Evolutionary conservation across 2,113 vertebrate species (phyloP).

Genomic region (Macaca mulatta): DNA sequence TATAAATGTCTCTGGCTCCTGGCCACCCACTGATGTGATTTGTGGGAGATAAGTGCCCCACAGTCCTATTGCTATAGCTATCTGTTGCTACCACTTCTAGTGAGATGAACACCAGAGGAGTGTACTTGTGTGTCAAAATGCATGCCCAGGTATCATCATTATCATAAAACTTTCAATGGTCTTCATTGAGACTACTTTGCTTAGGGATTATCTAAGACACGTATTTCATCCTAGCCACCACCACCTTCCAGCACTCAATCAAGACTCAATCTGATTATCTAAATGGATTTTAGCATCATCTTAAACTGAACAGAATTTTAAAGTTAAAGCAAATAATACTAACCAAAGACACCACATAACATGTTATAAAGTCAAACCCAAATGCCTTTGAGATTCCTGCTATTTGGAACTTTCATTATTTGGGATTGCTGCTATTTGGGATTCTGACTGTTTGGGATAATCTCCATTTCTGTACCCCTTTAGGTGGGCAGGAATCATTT

Average conservation of each 20-base stretch:
- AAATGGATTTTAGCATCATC: conserved; percentile 5
- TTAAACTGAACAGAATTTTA: conserved; percentile 38
- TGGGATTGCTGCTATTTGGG: not conserved
- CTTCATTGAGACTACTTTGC: not conserved
- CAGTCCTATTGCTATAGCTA: not conserved
- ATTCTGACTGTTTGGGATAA: not conserved
- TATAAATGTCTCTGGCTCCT: not conserved
- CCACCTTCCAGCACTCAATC: not conserved
- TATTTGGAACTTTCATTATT: not conserved
- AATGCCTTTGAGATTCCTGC: not conserved
- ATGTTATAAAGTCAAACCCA: not conserved
- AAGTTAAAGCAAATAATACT: conserved; percentile 14
- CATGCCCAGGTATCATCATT: not conserved
- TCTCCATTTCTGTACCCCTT: not conserved
- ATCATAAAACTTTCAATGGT: not conserved
- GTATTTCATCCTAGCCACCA: not conserved
- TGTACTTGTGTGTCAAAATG: not conserved
- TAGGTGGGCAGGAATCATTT: not conserved
- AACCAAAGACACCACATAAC: not conserved
- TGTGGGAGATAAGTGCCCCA: not conserved
- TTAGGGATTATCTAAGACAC: not conserved
- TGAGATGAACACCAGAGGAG: not conserved
- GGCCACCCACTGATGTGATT: not conserved
- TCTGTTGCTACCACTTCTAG: not conserved
- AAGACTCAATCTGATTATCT: not conserved